Percentiles rank a stretch among this genome's conserved stretches.
Conservation (phyloP, 2,888 invertebrate genomes). For the Acrobasis repandana region DNA sequence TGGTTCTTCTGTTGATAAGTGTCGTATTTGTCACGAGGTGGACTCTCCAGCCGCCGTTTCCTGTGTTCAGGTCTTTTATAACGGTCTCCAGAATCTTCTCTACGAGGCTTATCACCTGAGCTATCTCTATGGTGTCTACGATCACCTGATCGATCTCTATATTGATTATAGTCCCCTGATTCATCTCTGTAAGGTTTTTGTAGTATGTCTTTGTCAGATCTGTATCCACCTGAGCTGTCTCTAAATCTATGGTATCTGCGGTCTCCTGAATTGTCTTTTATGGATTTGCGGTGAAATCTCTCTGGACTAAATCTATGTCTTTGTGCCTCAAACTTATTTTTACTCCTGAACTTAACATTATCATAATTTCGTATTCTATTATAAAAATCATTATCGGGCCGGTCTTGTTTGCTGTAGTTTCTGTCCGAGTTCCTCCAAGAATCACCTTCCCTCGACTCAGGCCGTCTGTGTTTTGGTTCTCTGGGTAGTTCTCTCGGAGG, state of each 20-base stretch:
- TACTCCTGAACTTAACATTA: slow-evolving; percentile 39
- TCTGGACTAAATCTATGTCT: slow-evolving; percentile 50
- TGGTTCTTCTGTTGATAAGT: slow-evolving; percentile 33
- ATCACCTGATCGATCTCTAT: not conserved
- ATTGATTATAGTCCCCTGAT: not conserved
- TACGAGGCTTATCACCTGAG: not conserved
- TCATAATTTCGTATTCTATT: slow-evolving; percentile 40
- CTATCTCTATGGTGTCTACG: not conserved
- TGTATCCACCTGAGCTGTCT: slow-evolving; percentile 3
- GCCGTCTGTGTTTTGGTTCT: slow-evolving; percentile 31
- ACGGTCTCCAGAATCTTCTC: not conserved
- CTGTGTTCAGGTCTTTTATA: slow-evolving; percentile 27
- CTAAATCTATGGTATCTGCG: slow-evolving; percentile 19
- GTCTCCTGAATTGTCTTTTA: slow-evolving; percentile 42
- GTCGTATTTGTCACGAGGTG: slow-evolving; percentile 45
- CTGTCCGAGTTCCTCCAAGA: slow-evolving; percentile 35
- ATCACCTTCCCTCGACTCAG: slow-evolving; percentile 32
- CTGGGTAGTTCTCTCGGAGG: slow-evolving; percentile 21
- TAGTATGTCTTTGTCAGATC: slow-evolving; percentile 8
- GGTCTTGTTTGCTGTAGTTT: slow-evolving; percentile 32
- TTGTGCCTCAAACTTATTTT: slow-evolving; percentile 47
- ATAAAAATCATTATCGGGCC: slow-evolving; percentile 32
- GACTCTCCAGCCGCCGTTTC: slow-evolving; percentile 48
- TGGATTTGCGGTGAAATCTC: slow-evolving; percentile 36
- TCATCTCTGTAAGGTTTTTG: slow-evolving; percentile 5